Percentiles rank a stretch among this genome's conserved stretches.
Evolutionary conservation across 2,113 vertebrate genomes (phyloP).

Genomic region (Natator depressus): DNA sequence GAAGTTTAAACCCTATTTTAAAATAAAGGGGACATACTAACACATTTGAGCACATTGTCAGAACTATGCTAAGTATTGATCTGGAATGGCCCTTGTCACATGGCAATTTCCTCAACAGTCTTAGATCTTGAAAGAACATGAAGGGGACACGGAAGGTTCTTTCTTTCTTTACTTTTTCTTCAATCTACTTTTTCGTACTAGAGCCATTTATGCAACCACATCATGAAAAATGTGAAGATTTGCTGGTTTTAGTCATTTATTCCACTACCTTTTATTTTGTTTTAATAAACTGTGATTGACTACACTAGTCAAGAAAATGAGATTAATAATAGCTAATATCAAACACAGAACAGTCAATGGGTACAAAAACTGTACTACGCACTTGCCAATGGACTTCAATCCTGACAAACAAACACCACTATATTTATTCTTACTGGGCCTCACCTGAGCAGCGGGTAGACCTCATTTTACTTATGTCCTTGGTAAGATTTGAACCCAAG

Average conservation of each 20-base stretch:
- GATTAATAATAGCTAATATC: background rate
- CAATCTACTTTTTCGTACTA: background rate
- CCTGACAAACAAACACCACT: background rate
- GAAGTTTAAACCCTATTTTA: background rate
- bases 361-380: background rate
- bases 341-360: background rate
- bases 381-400: background rate
- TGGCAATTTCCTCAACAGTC: background rate
- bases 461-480: background rate
- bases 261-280: background rate
- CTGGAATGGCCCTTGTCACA: background rate
- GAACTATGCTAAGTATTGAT: background rate
- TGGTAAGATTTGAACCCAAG: background rate
- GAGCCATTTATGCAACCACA: background rate
- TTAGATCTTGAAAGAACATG: background rate
- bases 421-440: background rate
- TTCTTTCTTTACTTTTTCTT: background rate
- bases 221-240: background rate
- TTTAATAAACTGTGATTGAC: background rate
- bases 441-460: background rate
- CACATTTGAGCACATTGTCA: background rate
- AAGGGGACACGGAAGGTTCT: too few relatives aligned
- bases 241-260: background rate
- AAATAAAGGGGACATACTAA: background rate
- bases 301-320: background rate